Evolutionary conservation across 2,888 invertebrate genomes (phyloP), one percentile per base, ranked within the genome.

Genomic region (Drosophila quinaria): DNA sequence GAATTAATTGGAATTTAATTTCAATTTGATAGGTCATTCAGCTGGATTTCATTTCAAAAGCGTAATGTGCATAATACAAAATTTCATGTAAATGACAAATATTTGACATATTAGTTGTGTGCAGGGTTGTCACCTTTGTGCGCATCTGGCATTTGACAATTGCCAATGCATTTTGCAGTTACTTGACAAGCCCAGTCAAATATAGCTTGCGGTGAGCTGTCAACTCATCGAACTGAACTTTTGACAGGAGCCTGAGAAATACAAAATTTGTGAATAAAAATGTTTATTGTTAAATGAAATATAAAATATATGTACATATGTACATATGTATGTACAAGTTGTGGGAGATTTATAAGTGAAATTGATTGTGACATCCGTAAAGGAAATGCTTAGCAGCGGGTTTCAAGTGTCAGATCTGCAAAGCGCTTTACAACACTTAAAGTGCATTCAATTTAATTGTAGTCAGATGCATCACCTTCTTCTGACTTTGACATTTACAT

Each of bases 401-500:
- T 19, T 52, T 39, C n/a, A 17, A 17, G n/a, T 44, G 55, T 44
- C 44, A 44, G 33, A 19, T 22, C 19, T 33, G n/a, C 4, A 25
- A 29, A 37, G 37, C 47, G 58, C 17, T 58, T 58, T 58, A 15
- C 58, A 58, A 58, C 58, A 58, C 58, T 58, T 58, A 15, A 47
- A 58, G 37, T 58, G 58, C 58, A 37, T 58, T 58, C 56, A 13
- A 46, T 47, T 47, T 47, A 46, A 58, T 58, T 58, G 58, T 37
- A 47, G 58, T n/a, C 46, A 25, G 44, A 29, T 31, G 41, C 33
- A 22, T 44, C 22, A 25, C 42, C 8, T 35, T 58, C 47, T 58
- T 58, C 58, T 58, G 58, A 47, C 58, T 58, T 58, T 47, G 58
- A 58, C 58, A 47, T 58, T 58, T 58, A 46, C 58, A 58, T 58